Evolutionary conservation across 2,113 vertebrate species (phyloP).

Genomic region (Reinhardtius hippoglossoides): DNA sequence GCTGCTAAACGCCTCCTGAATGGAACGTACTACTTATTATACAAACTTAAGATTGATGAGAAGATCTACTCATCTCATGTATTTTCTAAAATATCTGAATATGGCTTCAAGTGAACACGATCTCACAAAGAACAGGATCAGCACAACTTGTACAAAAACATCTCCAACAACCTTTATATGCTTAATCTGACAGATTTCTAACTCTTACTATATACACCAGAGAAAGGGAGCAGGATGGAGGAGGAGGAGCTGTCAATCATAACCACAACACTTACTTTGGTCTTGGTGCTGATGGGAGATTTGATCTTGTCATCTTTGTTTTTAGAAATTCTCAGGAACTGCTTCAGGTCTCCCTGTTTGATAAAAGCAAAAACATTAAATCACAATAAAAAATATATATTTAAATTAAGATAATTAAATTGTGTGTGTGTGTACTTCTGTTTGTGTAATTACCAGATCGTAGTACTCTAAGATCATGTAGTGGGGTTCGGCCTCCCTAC

Average conservation of each 20-base stretch:
- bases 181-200: too few relatives aligned
- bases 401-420: too few relatives aligned
- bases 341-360: constrained; percentile 93
- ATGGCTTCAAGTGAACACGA: too few relatives aligned
- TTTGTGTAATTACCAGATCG: constrained; percentile 88
- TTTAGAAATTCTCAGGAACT: constrained; percentile 96
- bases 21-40: too few relatives aligned
- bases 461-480: constrained; percentile 97
- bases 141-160: too few relatives aligned
- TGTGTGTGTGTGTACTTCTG: background rate
- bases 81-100: too few relatives aligned
- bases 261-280: constrained; percentile 86
- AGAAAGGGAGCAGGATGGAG: background rate
- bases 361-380: background rate
- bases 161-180: too few relatives aligned
- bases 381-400: background rate
- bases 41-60: too few relatives aligned
- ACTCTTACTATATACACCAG: background rate
- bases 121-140: too few relatives aligned
- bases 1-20: background rate
- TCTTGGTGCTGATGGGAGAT: constrained; percentile 91
- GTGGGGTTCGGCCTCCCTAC: constrained; percentile 90
- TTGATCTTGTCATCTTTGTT: constrained; percentile 95
- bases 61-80: too few relatives aligned
- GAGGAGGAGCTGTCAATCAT: background rate